Conservation (phyloP, 2,797 vertebrate genomes). For the Limnodromus scolopaceus region DNA sequence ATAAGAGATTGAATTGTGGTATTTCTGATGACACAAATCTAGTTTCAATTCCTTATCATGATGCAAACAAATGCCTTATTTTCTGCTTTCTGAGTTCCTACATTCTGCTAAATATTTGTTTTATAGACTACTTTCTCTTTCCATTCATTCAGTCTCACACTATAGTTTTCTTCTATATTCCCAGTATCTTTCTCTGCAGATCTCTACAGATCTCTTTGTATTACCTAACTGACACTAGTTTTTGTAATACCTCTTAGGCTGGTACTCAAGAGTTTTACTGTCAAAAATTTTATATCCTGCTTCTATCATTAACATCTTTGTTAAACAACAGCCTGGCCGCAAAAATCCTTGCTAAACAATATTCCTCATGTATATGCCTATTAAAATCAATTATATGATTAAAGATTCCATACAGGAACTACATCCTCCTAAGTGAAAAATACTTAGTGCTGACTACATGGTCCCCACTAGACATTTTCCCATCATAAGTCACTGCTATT, state of each 20-base stretch:
- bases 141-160: background rate
- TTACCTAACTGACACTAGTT: background rate
- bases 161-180: background rate
- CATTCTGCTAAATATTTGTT: background rate
- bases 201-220: background rate
- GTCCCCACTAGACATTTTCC: background rate
- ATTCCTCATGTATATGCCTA: background rate
- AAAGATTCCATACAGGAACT: background rate
- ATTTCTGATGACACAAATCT: slow-evolving; percentile 23
- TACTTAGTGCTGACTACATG: background rate
- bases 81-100: background rate
- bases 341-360: background rate
- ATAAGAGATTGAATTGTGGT: slow-evolving; percentile 15
- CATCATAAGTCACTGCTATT: background rate
- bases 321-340: background rate
- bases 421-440: background rate
- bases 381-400: background rate
- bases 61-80: slow-evolving; percentile 6
- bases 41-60: background rate
- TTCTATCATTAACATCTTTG: background rate
- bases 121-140: background rate
- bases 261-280: background rate
- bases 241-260: background rate
- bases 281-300: background rate
- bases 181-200: background rate